phyloP scores from a whole-genome alignment of 2,888 invertebrate genomes.

The Melieria crassipennis region DNA sequence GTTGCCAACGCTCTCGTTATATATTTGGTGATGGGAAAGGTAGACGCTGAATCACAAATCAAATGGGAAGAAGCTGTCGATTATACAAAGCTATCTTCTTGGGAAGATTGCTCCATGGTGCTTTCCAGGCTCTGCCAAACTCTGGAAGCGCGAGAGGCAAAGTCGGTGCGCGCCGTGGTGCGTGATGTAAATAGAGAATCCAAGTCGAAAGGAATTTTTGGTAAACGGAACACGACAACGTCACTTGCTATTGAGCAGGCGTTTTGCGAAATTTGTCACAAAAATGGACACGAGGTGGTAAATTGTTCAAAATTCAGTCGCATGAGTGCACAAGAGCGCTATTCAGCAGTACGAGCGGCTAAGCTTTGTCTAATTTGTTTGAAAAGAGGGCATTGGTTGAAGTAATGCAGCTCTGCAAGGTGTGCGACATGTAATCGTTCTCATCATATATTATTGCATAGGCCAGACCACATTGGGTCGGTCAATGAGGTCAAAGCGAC shows the following conservation, averaged over 20 bases:
- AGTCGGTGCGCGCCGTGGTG: background rate
- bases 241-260: constrained; percentile 21
- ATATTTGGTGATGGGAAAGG: constrained; percentile 33
- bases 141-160: constrained; percentile 36
- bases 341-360: background rate
- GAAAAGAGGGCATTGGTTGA: too few relatives aligned
- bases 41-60: constrained; percentile 34
- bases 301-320: constrained; percentile 15
- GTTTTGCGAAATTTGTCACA: constrained; percentile 12
- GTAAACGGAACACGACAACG: background rate
- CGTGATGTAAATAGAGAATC: too few relatives aligned
- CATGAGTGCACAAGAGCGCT: constrained; percentile 8
- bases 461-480: background rate
- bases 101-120: constrained; percentile 5
- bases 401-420: too few relatives aligned
- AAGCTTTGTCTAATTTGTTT: constrained; percentile 23
- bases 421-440: background rate
- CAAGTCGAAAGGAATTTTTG: too few relatives aligned
- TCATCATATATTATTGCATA: constrained; percentile 19
- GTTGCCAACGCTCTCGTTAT: constrained; percentile 39
- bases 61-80: constrained; percentile 41
- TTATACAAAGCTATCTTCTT: constrained; percentile 32
- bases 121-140: constrained; percentile 34
- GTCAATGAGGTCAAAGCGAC: too few relatives aligned
- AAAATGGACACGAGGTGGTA: constrained; percentile 6